Percentiles rank a stretch among this genome's conserved stretches.
Evolutionary conservation across 2,888 invertebrate species (phyloP).

Genomic region (Ferrisia virgata): DNA sequence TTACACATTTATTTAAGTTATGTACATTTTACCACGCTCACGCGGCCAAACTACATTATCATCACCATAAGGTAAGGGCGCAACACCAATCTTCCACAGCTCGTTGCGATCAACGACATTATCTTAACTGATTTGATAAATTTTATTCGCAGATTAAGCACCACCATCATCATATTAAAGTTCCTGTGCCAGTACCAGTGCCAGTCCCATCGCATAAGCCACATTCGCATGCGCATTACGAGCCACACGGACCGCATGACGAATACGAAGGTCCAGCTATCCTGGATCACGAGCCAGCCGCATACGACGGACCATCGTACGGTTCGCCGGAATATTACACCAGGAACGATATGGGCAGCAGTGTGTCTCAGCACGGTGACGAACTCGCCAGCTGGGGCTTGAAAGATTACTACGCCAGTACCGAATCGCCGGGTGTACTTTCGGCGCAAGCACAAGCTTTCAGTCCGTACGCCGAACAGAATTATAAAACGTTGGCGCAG

Average conservation of each 20-base stretch:
- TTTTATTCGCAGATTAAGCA: conserved; percentile 63
- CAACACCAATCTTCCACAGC: neutral
- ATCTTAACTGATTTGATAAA: neutral
- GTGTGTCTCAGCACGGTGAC: conserved; percentile 48
- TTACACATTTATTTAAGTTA: conserved; percentile 78
- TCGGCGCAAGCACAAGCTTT: conserved; percentile 47
- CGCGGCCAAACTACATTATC: conserved; percentile 75
- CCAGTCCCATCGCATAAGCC: conserved; percentile 51
- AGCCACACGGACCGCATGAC: conserved; percentile 37
- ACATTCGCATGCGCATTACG: conserved; percentile 51
- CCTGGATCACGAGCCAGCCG: conserved; percentile 42
- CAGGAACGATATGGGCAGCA: conserved; percentile 49
- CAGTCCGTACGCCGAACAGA: conserved; percentile 46
- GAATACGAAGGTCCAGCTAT: conserved; percentile 43
- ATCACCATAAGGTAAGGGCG: conserved; percentile 62
- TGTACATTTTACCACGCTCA: conserved; percentile 78
- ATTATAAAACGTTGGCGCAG: conserved; percentile 6
- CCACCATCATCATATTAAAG: conserved; percentile 64
- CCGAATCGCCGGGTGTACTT: conserved; percentile 46
- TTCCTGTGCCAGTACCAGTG: conserved; percentile 55
- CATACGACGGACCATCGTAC: conserved; percentile 30
- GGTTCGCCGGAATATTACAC: conserved; percentile 48
- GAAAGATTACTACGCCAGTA: conserved; percentile 48
- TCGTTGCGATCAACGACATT: neutral
- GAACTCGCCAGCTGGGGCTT: conserved; percentile 51